Evolutionary conservation across 1,140 invertebrate species (phyloP).

Genomic region (Chrysoperla carnea): DNA sequence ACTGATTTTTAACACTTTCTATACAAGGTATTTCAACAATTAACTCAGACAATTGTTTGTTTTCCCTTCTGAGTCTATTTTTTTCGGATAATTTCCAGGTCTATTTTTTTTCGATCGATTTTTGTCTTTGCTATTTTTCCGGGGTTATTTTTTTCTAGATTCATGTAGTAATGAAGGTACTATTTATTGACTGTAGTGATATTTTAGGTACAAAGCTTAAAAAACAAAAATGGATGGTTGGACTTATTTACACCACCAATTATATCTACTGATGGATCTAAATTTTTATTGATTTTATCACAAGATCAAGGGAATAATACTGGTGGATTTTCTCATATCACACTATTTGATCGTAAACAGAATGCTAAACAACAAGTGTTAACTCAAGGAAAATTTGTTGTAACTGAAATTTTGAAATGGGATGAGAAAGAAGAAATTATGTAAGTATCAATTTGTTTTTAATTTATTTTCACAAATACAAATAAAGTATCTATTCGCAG

Average conservation of each 20-base stretch:
- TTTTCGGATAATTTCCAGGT: not conserved
- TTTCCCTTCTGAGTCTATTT: too few species aligned
- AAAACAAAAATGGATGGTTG: constrained; percentile 48
- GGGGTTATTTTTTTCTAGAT: too few species aligned
- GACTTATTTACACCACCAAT: constrained; percentile 39
- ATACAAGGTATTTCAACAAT: too few species aligned
- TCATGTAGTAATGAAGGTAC: too few species aligned
- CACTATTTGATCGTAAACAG: constrained; percentile 25
- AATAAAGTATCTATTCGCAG: not conserved
- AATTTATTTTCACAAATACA: not conserved
- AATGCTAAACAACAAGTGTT: constrained; percentile 28
- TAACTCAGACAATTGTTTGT: too few species aligned
- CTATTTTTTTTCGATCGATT: too few species aligned
- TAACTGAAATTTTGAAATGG: constrained; percentile 63
- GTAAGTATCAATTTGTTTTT: constrained; percentile 27
- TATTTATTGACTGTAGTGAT: too few species aligned
- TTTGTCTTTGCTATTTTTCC: too few species aligned
- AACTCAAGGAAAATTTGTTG: constrained; percentile 56
- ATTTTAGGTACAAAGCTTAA: constrained; percentile 17
- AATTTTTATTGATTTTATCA: constrained; percentile 41
- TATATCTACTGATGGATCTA: constrained; percentile 31
- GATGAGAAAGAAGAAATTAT: constrained; percentile 44
- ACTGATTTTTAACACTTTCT: too few species aligned
- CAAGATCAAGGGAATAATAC: constrained; percentile 29
- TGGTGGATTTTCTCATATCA: constrained; percentile 48